A percentile compares a stretch with the other conserved stretches of the same genome.
Conservation (phyloP, 1,140 invertebrate genomes). For the Drosophila insularis region DNA sequence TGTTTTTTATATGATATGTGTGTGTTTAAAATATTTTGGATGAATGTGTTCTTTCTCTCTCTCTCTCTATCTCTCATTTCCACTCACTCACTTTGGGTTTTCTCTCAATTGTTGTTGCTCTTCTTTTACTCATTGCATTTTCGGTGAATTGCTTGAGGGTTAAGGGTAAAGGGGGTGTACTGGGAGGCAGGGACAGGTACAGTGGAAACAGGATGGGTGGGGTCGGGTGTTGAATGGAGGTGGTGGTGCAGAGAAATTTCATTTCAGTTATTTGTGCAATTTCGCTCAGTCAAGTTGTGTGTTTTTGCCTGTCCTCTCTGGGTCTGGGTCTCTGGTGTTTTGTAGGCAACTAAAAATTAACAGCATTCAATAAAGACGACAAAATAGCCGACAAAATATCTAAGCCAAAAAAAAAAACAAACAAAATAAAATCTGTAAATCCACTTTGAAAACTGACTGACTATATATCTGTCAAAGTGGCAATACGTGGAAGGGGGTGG, state of each 20-base stretch:
- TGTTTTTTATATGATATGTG: constrained; percentile 54
- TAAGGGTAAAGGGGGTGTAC: no score
- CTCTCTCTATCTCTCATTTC: constrained; percentile 12
- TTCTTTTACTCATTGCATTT: constrained; percentile 26
- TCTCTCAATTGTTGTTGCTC: constrained; percentile 18
- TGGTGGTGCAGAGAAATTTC: constrained; percentile 41
- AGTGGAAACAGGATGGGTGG: no score
- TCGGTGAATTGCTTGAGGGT: background rate
- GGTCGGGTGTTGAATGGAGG: no score
- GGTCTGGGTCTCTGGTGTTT: constrained; percentile 10
- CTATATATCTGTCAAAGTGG: no score
- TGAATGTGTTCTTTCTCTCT: constrained; percentile 11
- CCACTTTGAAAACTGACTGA: background rate
- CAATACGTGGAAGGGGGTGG: no score
- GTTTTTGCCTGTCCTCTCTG: constrained; percentile 46
- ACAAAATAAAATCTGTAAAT: constrained; percentile 1
- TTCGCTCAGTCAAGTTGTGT: constrained; percentile 76
- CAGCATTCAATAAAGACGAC: constrained; percentile 48
- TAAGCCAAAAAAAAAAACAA: background rate
- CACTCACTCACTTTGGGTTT: constrained; percentile 9
- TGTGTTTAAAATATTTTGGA: constrained; percentile 59
- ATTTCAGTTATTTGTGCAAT: constrained; percentile 80
- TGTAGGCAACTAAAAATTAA: constrained; percentile 26
- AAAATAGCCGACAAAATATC: constrained; percentile 19
- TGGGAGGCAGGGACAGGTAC: no score